Conservation (phyloP, 2,888 invertebrate genomes). For the Lissonota sp. region DNA sequence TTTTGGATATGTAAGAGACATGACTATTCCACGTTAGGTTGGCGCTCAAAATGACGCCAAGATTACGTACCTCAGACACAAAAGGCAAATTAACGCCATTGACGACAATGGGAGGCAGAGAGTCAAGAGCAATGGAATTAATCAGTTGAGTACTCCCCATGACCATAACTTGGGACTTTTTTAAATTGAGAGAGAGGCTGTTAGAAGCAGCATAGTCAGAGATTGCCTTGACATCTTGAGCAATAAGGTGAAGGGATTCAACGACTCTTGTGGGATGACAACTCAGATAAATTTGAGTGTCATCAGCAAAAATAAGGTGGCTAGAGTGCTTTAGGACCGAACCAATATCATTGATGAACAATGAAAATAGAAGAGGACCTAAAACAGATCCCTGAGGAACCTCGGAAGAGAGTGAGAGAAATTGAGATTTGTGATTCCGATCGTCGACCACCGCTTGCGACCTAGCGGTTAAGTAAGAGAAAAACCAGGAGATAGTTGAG, state of each 20-base stretch:
- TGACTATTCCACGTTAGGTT: constrained; percentile 28
- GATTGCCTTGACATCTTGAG: not conserved
- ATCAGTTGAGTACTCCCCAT: constrained; percentile 8
- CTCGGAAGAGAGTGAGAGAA: not conserved
- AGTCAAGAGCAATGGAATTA: not conserved
- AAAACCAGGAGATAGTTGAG: not conserved
- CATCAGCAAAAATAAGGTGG: constrained; percentile 2
- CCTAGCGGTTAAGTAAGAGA: not conserved
- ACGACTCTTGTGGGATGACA: not conserved
- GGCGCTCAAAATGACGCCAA: not conserved
- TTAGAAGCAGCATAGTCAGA: not conserved
- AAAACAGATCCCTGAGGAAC: constrained; percentile 15
- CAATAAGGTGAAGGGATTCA: not conserved
- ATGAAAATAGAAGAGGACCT: constrained; percentile 1
- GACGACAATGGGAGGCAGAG: not conserved
- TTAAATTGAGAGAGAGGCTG: not conserved
- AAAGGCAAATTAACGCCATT: not conserved
- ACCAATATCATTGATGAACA: not conserved
- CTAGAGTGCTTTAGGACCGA: not conserved
- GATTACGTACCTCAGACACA: constrained; percentile 13
- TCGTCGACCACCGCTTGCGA: too few species aligned
- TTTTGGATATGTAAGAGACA: too few species aligned
- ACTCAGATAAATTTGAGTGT: not conserved
- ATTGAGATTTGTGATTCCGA: not conserved
- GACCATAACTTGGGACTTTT: not conserved